Conservation (phyloP, 1,140 invertebrate species). For the Maconellicoccus hirsutus region DNA sequence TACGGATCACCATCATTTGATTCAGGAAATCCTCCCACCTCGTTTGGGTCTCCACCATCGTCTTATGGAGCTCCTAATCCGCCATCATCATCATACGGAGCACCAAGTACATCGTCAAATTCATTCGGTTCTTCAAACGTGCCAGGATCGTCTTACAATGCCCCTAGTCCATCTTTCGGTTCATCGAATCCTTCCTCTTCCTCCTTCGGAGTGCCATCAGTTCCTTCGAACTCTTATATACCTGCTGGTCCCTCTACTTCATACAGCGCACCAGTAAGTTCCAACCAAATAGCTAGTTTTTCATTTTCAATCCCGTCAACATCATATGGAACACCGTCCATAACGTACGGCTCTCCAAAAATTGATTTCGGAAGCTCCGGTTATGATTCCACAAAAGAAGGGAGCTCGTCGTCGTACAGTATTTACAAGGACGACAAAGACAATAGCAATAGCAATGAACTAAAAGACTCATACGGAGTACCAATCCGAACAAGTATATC, state of each 20-base stretch:
- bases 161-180: conserved; percentile 5
- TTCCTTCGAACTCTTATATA: conserved; percentile 23
- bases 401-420: conserved; percentile 23
- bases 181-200: conserved; percentile 13
- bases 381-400: conserved; percentile 11
- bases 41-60: conserved; percentile 22
- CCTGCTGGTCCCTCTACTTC: conserved; percentile 25
- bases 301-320: conserved; percentile 24
- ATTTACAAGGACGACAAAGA: conserved; percentile 23
- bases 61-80: conserved; percentile 41
- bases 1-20: conserved; percentile 24
- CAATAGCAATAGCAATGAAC: not conserved
- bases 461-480: conserved; percentile 19
- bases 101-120: conserved; percentile 31
- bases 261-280: conserved; percentile 18
- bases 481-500: not conserved
- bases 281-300: conserved; percentile 14
- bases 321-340: conserved; percentile 25
- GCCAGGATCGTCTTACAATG: not conserved
- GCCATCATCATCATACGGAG: conserved; percentile 45
- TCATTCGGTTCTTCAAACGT: not conserved
- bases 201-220: conserved; percentile 26
- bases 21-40: conserved; percentile 17
- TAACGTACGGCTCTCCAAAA: conserved; percentile 25
- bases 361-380: conserved; percentile 3